Base-by-base conservation (phyloP, 2,888 invertebrate genomes). In the Papilio elwesi region DNA sequence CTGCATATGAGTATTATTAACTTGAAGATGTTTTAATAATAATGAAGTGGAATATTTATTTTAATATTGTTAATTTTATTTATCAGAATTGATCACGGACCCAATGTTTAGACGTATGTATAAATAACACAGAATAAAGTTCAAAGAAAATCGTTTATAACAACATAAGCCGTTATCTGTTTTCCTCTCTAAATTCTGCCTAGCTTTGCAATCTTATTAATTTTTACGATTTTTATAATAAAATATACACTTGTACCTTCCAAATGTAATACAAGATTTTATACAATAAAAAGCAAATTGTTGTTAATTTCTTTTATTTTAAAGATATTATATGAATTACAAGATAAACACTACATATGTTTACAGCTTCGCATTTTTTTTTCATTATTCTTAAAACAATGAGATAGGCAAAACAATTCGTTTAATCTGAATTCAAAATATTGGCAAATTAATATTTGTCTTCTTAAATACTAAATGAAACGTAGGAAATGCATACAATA, bases 241-340 rank as follows among this genome's bases (percentile, higher is more conserved):
- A 26, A 26, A 26, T 26, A 26, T 26, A 26, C 26, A 26, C 1
- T 1, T 26, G 4, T 26, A 26, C 26, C 26, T 26, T 26, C 26
- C 26, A 26, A 26, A 26, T 26, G 26, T 2, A 5, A 6, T 43
- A 43, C 7, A 0, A n/a, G 2, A 43, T 57, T 57, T 36, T 16
- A 36, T 12, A 49, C 11, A 64, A 11, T 26, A 47, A 59, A 59
- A 57, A 66, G 12, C 26, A 47, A 55, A 10, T 62, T 6, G 52
- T 48, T 70, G 51, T 70, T 64, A 16, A 59, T 36, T 71, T 48
- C 64, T 75, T 83, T 83, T 82, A 83, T 82, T 83, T 82, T 76
- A 78, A 83, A 83, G 83, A 78, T 81, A 79, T 80, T 80, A 77
- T 81, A 82, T 78, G 78, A 81, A 79, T 80, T 78, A 76, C 74